Conservation (phyloP, 2,888 invertebrate genomes). For the Tachina grossa region DNA sequence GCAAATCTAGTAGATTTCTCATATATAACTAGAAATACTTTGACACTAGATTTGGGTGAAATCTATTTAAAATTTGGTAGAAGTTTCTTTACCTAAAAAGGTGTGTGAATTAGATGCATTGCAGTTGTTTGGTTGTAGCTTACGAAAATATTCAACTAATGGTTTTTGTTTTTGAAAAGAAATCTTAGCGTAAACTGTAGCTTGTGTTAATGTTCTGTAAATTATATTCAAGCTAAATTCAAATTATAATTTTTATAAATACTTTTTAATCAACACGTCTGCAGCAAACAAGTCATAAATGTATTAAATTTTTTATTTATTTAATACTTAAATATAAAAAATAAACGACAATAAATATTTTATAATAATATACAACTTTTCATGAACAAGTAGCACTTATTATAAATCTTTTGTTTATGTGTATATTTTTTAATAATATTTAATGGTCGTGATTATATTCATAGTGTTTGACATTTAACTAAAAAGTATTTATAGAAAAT, state of each 20-base stretch:
- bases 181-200: too few relatives aligned
- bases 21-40: too few relatives aligned
- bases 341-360: conserved; percentile 1
- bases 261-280: conserved; percentile 25
- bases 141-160: too few relatives aligned
- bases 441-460: conserved; percentile 4
- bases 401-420: background rate
- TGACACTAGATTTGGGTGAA: too few relatives aligned
- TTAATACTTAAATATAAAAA: background rate
- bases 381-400: background rate
- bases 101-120: too few relatives aligned
- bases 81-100: too few relatives aligned
- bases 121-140: too few relatives aligned
- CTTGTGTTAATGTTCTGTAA: too few relatives aligned
- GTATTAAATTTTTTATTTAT: background rate
- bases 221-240: too few relatives aligned
- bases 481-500: background rate
- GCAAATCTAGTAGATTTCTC: too few relatives aligned
- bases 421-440: background rate
- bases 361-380: background rate
- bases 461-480: background rate
- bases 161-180: too few relatives aligned
- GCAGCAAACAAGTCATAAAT: background rate
- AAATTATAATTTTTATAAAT: background rate
- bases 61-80: too few relatives aligned